Evolutionary conservation across 2,888 invertebrate genomes (phyloP).

Genomic region (Ennomos fuscantarius): DNA sequence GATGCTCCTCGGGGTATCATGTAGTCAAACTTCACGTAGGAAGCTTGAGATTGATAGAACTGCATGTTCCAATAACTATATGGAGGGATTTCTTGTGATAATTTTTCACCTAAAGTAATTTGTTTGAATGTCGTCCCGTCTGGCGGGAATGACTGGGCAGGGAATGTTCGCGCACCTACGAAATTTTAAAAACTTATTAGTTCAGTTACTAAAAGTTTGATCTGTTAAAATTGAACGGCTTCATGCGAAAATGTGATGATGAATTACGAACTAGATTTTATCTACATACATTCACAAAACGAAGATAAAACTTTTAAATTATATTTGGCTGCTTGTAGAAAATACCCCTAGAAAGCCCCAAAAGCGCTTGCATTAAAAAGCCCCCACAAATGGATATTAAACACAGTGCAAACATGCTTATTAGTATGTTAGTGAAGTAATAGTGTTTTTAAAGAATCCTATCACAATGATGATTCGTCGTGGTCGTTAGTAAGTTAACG

Average conservation of each 20-base stretch:
- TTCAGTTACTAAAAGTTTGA: slow-evolving; percentile 24
- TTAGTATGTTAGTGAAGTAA: slow-evolving; percentile 66
- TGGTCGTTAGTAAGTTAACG: slow-evolving; percentile 78
- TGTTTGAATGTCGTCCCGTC: slow-evolving; percentile 97
- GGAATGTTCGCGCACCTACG: slow-evolving; percentile 94
- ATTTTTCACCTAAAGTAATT: slow-evolving; percentile 93
- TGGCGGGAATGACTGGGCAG: slow-evolving; percentile 95
- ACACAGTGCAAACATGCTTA: slow-evolving; percentile 56
- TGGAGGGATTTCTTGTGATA: slow-evolving; percentile 95
- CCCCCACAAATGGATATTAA: slow-evolving; percentile 42
- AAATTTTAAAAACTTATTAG: slow-evolving; percentile 46
- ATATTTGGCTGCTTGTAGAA: background rate
- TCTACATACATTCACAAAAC: slow-evolving; percentile 23
- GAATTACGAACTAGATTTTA: slow-evolving; percentile 43
- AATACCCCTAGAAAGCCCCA: slow-evolving; percentile 13
- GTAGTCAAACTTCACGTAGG: slow-evolving; percentile 97
- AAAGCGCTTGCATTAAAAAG: slow-evolving; percentile 58
- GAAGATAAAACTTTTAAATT: background rate
- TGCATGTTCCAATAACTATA: slow-evolving; percentile 99
- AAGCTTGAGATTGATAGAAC: slow-evolving; percentile 97
- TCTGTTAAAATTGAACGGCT: slow-evolving; percentile 29
- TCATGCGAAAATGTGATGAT: slow-evolving; percentile 73
- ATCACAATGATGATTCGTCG: slow-evolving; percentile 61
- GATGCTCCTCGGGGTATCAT: slow-evolving; percentile 96
- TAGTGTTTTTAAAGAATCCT: slow-evolving; percentile 52